phyloP scores from a whole-genome alignment of 64 coral and sea anemone species.

The Actinia tenebrosa region DNA sequence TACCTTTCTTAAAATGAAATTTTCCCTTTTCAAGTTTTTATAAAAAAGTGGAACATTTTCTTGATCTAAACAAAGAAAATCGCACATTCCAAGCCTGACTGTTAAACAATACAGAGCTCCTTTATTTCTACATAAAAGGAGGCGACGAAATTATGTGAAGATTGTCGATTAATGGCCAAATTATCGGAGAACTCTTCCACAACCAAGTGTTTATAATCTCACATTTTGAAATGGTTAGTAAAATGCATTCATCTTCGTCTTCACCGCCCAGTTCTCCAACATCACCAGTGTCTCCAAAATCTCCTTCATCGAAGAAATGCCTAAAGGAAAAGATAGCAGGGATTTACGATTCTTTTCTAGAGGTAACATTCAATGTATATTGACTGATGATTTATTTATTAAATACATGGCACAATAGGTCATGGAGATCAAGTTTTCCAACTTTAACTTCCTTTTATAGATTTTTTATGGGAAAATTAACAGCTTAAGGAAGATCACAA shows the following conservation, averaged over 20 bases:
- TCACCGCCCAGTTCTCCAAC: conserved; percentile 15
- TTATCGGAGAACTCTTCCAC: neutral
- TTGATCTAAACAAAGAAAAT: neutral
- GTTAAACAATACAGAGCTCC: neutral
- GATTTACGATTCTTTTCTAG: conserved; percentile 91
- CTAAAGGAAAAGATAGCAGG: conserved; percentile 92
- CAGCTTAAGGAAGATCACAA: no score
- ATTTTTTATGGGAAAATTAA: no score
- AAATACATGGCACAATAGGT: neutral
- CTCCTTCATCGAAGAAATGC: conserved; percentile 63
- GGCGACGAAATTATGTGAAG: neutral
- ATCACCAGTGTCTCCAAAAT: conserved; percentile 3
- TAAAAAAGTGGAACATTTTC: neutral
- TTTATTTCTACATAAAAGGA: neutral
- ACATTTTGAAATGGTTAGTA: conserved; percentile 8
- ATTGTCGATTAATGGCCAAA: neutral
- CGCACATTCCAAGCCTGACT: neutral
- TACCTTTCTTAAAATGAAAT: neutral
- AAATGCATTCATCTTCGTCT: conserved; percentile 2
- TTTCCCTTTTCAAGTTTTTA: neutral
- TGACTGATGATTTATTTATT: neutral
- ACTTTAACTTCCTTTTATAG: neutral
- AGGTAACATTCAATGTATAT: conserved; percentile 45
- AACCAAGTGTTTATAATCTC: neutral
- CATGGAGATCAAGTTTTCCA: neutral